These are phyloP conservation scores for Cremastinae sp. DNA, from an alignment of 2,888 invertebrate species.

Conservation along the genomic window DNA sequence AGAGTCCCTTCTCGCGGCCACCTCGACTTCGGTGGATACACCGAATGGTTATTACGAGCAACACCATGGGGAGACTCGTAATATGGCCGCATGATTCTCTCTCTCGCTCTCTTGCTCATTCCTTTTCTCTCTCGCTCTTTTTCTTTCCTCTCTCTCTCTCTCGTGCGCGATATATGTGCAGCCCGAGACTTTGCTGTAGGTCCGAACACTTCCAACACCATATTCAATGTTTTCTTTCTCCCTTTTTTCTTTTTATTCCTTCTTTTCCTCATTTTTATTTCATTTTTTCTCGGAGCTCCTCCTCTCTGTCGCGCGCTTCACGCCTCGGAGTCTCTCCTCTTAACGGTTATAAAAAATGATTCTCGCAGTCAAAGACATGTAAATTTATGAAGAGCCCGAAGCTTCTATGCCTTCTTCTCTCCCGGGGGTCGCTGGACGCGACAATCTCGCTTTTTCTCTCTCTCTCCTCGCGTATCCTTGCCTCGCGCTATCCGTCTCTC, in stretches of 20 bases:
- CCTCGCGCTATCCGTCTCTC: constrained; percentile 46
- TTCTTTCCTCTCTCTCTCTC: constrained; percentile 3
- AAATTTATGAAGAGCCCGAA: constrained; percentile 78
- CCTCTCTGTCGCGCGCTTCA: constrained; percentile 54
- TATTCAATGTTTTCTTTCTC: constrained; percentile 56
- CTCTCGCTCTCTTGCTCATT: constrained; percentile 27
- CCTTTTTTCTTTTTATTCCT: constrained; percentile 16
- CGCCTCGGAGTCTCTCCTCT: constrained; percentile 63
- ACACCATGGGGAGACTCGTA: constrained; percentile 76
- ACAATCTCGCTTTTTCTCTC: constrained; percentile 57
- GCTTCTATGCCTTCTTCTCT: constrained; percentile 63
- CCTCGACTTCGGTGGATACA: constrained; percentile 68
- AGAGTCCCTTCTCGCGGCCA: constrained; percentile 52
- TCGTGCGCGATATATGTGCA: constrained; percentile 30
- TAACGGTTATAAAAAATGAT: constrained; percentile 78
- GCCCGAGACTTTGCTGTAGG: constrained; percentile 75
- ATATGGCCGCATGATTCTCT: constrained; percentile 65
- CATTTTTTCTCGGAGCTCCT: too few relatives aligned
- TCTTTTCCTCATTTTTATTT: too few relatives aligned
- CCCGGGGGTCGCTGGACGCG: constrained; percentile 59
- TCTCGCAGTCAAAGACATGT: constrained; percentile 78
- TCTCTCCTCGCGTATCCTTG: constrained; percentile 30
- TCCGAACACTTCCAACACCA: constrained; percentile 66
- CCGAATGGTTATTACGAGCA: constrained; percentile 77
- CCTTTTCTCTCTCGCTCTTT: constrained; percentile 12